Base-by-base conservation (phyloP, 2,888 invertebrate genomes). In the Therioaphis trifolii region DNA sequence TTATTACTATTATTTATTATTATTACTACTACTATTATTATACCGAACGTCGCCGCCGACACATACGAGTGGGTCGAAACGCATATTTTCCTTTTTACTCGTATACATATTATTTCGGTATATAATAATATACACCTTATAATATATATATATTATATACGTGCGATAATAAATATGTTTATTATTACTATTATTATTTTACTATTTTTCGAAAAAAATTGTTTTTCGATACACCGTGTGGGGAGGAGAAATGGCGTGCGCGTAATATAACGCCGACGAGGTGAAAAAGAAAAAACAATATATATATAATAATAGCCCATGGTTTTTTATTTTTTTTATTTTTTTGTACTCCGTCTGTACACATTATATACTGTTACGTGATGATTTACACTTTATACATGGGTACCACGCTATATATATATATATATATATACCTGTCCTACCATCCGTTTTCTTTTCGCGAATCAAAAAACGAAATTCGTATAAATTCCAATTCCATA, bases 211-310 rank as follows among this genome's bases (percentile, higher is more conserved):
- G n/a, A 15, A 4, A 75, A 74, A 55, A 58, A n/a, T 21, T 7
- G 40, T 68, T 75, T 75, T 75, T 75, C 18, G 40, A 75, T 75
- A 40, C 11, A 58, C 40, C 18, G 15, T 40, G 72, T 5, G 69
- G 40, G 4, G 4, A 40, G 74, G 2, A 7, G 40, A 61, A 14
- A 14, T 40, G 66, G 4, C 27, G 15, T 21, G 27, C 29, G 46
- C 29, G 46, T 71, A 63, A 63, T 46, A 49, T 49, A 66, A 63
- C 49, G 49, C 66, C 77, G 77, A 35, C 66, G 77, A 66, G 11
- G 66, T 21, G 24, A 49, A 77, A 76, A 77, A 77, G 29, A 77
- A 66, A 77, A n/a, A n/a, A n/a, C n/a, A n/a, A n/a, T n/a, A 77
- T 61, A 40, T 40, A 43, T 77, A 63, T 49, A 77, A 49, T 66